Evolutionary conservation across 2,113 vertebrate species (phyloP), one percentile per base, ranked within the genome.

Genomic region (Colaptes auratus): DNA sequence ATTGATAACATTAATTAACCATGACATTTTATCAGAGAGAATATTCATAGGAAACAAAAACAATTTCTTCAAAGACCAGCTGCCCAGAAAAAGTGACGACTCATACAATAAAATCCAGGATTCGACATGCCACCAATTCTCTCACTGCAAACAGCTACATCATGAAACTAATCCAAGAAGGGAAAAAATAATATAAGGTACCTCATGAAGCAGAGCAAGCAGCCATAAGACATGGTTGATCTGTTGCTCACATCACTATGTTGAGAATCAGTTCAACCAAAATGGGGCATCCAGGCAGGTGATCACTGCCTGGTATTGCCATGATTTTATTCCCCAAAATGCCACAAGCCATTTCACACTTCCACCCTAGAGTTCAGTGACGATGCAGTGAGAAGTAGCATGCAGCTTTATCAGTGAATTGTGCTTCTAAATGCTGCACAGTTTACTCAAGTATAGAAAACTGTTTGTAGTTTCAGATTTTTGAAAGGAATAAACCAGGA

Each of bases 211-310:
- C 15, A 64, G 30, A 81, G 21, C n/a, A 74, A 55, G 42, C 14
- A 89, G 12, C 16, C 60, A 15, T 4, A 27, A 4, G 3, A 18
- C 0, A 0, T n/a, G 6, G 14, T 2, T n/a, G 27, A 78, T 24
- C 20, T 66, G 15, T 8, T 69, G n/a, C 27, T 50, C 46, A 27
- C 6, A 35, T 7, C 6, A 25, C 3, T 24, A 14, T 13, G 4
- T 4, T 55, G 33, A 72, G 48, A 63, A 78, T 9, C 30, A 60
- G 39, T 28, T 28, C 14, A 72, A 42, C 35, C 30, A 10, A 64
- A 73, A 61, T 15, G 16, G 14, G 65, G 60, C 36, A 60, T 66
- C 17, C 46, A 55, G 20, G 11, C 82, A 56, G 10, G 35, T 13
- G 31, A n/a, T n/a, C 21, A 24, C 4, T 46, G n/a, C 4, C 46